phyloP scores from a whole-genome alignment of 2,888 invertebrate genomes.

The Rhopalosiphum nymphaeae region DNA sequence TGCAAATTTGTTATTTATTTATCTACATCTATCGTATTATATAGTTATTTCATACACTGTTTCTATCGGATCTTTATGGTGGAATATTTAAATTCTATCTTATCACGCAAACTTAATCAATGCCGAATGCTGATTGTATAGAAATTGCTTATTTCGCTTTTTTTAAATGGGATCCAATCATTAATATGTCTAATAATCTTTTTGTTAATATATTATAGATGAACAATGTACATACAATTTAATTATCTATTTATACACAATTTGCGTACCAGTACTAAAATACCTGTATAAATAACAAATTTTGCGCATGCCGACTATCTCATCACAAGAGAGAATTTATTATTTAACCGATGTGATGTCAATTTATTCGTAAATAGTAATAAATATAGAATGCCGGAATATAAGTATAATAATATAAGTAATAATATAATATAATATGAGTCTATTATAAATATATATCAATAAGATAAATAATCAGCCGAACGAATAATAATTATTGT shows the following conservation, averaged over 20 bases:
- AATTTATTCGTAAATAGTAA: not conserved
- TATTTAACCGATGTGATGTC: not conserved
- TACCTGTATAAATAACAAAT: not conserved
- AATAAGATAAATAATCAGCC: not conserved
- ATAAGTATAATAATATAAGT: too few species aligned
- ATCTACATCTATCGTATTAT: not conserved
- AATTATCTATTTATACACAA: not conserved
- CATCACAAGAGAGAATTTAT: not conserved
- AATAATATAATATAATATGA: not conserved
- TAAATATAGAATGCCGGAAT: not conserved
- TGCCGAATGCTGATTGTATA: not conserved
- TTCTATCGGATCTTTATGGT: not conserved
- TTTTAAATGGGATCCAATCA: not conserved
- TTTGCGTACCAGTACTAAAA: not conserved
- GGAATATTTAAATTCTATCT: not conserved
- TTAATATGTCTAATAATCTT: constrained; percentile 1
- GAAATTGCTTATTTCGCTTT: not conserved
- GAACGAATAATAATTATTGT: not conserved
- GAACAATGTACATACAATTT: not conserved
- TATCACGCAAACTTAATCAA: not conserved
- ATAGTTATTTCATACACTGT: not conserved
- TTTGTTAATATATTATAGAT: not conserved
- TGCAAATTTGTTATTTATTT: not conserved
- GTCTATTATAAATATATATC: not conserved
- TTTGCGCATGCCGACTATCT: not conserved